Conservation (phyloP, 2,888 invertebrate genomes). For the Altica lythri region DNA sequence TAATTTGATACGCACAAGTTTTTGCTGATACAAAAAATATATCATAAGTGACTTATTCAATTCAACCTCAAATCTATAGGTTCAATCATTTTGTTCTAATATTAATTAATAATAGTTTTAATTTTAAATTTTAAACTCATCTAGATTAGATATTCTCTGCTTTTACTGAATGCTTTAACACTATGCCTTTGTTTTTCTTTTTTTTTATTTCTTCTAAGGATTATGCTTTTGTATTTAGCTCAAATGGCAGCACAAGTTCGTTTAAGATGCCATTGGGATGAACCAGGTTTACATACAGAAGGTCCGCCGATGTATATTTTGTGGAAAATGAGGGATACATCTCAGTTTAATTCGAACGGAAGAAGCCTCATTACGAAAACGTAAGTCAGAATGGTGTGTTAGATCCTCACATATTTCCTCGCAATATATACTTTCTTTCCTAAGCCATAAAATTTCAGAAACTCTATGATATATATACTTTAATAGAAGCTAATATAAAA, state of each 20-base stretch:
- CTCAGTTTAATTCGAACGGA: slow-evolving; percentile 47
- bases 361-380: slow-evolving; percentile 46
- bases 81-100: too few relatives aligned
- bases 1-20: too few relatives aligned
- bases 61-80: too few relatives aligned
- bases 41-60: background rate
- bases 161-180: background rate
- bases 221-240: slow-evolving; percentile 39
- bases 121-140: too few relatives aligned
- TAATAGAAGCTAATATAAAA: too few relatives aligned
- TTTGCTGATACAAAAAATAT: too few relatives aligned
- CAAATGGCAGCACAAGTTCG: slow-evolving; percentile 61
- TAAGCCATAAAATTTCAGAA: too few relatives aligned
- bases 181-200: too few relatives aligned
- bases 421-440: too few relatives aligned
- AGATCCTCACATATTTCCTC: background rate
- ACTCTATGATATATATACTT: too few relatives aligned
- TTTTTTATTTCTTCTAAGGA: slow-evolving; percentile 4
- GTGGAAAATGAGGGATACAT: slow-evolving; percentile 67
- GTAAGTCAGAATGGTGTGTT: slow-evolving; percentile 39
- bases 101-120: too few relatives aligned
- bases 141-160: background rate
- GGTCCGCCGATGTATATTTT: slow-evolving; percentile 82
- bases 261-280: slow-evolving; percentile 87
- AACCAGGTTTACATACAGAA: slow-evolving; percentile 78